Evolutionary conservation across 2,113 vertebrate species (phyloP), one percentile per base, ranked within the genome.

Genomic region (Columba livia): DNA sequence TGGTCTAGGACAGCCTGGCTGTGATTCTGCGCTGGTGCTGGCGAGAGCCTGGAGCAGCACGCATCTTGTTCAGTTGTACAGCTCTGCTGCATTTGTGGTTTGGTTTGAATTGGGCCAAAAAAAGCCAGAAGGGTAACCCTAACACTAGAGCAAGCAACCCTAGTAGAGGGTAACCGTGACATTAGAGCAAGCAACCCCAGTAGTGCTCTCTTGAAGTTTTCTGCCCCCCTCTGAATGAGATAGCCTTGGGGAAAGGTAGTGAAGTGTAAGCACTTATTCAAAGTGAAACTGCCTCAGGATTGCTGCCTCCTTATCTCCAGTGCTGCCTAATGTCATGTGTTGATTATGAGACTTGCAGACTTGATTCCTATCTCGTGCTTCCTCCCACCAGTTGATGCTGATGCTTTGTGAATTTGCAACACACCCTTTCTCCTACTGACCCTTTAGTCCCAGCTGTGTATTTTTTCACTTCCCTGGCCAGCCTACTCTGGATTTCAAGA

Each of bases 251-350:
- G 73, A 80, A 57, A 90, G 48, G 53, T 3, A 81, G 77, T 71
- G 36, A 80, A 34, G 38, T 48, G 38, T 16, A 80, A 81, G 88
- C 28, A 18, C 34, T 93, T 44, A 60, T 48, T 90, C 86, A 88
- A 92, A 96, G 70, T 1, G 77, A 95, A 96, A 93, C 88, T 92
- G 83, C 83, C 83, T 94, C 85, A 92, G 85, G 53, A 90, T 74
- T 67, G 60, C 94, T 91, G 58, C 48, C 51, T 95, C 69, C 67
- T 80, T 91, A 90, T 89, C 96, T 96, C 69, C 38, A 50, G 60
- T 5, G 72, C 92, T 94, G 75, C 44, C 80, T 96, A 48, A 88
- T 28, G 18, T 74, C 42, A 20, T 79, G 32, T 18, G 42, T 18
- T 88, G 64, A 60, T 80, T 78, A 80, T 4, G 47, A 95, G 95